Base-by-base conservation (phyloP, 2,113 vertebrate species). In the Eublepharis macularius region DNA sequence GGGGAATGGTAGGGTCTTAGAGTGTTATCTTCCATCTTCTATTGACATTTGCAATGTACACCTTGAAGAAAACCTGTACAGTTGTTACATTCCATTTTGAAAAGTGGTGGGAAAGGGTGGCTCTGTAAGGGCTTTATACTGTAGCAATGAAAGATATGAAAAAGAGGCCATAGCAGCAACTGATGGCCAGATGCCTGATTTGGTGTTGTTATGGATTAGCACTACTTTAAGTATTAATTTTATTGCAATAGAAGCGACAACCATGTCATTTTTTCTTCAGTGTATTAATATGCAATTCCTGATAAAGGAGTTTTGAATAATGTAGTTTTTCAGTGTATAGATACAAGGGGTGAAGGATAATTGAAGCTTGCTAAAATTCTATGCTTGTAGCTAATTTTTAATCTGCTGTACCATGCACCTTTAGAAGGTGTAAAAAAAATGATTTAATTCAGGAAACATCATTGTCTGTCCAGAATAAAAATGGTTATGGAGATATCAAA, bases 371-470 rank as follows among this genome's bases (percentile, higher is more conserved):
- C 26, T 14, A 29, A 26, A 63, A 63, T 6, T 51, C 34, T 36
- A 4, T 2, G 0, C 34, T 12, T 29, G 3, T 11, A 68, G 74
- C 74, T 41, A 34, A 39, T 72, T 17, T 6, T 43, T 69, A 1
- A 74, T 70, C 29, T 1, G 24, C 41, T 45, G 8, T 34, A 36
- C 8, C 36, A 19, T 6, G 3, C 24, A 1, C 2, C 70, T 41
- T 21, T 0, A 0, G 43, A 54, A 32, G 76, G 11, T 19, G 36
- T 7, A 70, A 39, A 49, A 0, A 1, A 14, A 54, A 75, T 9
- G 43, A 1, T 1, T 29, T 26, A 3, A 21, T 29, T 54, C 60
- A 39, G 2, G 76, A 63, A 41, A 14, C 2, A 41, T 1, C 0
- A 4, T 16, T 17, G 76, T 3, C 69, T 57, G 39, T 74, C 10